phyloP scores from a whole-genome alignment of 2,113 vertebrate species.

The Eulemur macaco region DNA sequence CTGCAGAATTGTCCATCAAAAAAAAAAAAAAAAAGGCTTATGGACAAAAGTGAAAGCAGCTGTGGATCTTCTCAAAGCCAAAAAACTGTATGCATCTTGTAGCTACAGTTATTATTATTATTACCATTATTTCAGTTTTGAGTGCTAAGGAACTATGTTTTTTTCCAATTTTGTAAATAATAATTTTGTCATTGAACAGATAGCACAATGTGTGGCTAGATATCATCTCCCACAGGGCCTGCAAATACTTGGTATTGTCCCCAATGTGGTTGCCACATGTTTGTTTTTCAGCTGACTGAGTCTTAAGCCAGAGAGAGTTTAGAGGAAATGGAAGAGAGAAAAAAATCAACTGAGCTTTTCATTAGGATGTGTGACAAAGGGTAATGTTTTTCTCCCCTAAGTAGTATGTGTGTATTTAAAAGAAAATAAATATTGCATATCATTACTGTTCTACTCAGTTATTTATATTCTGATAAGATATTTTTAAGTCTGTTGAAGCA shows the following conservation, averaged over 20 bases:
- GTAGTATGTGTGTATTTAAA: not conserved
- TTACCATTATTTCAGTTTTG: not conserved
- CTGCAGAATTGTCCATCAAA: not conserved
- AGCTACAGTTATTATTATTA: not conserved
- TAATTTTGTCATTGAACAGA: constrained; percentile 47
- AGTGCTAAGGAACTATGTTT: not conserved
- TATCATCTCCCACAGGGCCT: constrained; percentile 32
- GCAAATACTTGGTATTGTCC: constrained; percentile 78
- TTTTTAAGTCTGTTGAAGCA: constrained; percentile 2
- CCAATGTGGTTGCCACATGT: constrained; percentile 73
- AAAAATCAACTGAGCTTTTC: constrained; percentile 1
- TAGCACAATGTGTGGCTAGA: constrained; percentile 7
- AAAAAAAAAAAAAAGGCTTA: not conserved
- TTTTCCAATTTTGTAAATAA: constrained; percentile 65
- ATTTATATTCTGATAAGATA: constrained; percentile 2
- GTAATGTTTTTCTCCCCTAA: not conserved
- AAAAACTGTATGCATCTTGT: not conserved
- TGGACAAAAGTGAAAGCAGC: not conserved
- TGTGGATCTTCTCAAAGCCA: not conserved
- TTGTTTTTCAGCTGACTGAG: constrained; percentile 20
- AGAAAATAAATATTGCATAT: not conserved
- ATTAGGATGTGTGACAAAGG: not conserved
- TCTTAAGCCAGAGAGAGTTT: constrained; percentile 13
- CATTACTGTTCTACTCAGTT: not conserved
- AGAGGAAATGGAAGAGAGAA: constrained; percentile 35